Evolutionary conservation across 1,140 invertebrate species (phyloP).

Genomic region (Bicyclus anynana): DNA sequence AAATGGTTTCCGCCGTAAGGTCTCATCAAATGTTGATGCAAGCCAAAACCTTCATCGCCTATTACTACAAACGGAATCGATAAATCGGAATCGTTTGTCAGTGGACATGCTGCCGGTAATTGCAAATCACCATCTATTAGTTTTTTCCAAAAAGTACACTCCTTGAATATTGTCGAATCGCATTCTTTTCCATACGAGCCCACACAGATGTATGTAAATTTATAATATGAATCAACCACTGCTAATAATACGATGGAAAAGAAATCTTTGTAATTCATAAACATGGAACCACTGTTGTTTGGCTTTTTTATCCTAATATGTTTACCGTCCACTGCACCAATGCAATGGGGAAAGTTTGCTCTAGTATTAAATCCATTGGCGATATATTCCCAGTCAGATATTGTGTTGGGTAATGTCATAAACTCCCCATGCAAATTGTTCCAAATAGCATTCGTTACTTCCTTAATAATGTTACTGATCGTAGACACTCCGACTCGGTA

Average conservation of each 20-base stretch:
- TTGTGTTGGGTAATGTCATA: not conserved
- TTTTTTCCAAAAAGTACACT: not conserved
- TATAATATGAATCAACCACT: slow-evolving; percentile 15
- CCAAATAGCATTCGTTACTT: slow-evolving; percentile 29
- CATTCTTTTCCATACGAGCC: not conserved
- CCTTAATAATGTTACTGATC: slow-evolving; percentile 28
- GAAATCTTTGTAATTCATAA: slow-evolving; percentile 13
- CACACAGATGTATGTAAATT: not conserved
- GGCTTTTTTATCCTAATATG: slow-evolving; percentile 5
- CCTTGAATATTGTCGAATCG: not conserved
- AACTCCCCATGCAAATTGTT: slow-evolving; percentile 15
- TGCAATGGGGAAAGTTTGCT: slow-evolving; percentile 31
- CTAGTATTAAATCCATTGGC: slow-evolving; percentile 1
- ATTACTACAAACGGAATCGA: not conserved
- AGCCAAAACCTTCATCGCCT: not conserved
- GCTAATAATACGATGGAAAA: slow-evolving; percentile 18
- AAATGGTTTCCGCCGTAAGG: not conserved
- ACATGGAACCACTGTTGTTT: slow-evolving; percentile 38
- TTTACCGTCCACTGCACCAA: slow-evolving; percentile 18
- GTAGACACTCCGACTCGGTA: slow-evolving; percentile 31
- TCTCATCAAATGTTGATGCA: not conserved
- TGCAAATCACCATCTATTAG: not conserved
- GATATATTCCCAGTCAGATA: not conserved
- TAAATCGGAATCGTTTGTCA: not conserved
- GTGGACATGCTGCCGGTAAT: not conserved